Base-by-base conservation (phyloP, 2,113 vertebrate species). In the Camelus bactrianus region DNA sequence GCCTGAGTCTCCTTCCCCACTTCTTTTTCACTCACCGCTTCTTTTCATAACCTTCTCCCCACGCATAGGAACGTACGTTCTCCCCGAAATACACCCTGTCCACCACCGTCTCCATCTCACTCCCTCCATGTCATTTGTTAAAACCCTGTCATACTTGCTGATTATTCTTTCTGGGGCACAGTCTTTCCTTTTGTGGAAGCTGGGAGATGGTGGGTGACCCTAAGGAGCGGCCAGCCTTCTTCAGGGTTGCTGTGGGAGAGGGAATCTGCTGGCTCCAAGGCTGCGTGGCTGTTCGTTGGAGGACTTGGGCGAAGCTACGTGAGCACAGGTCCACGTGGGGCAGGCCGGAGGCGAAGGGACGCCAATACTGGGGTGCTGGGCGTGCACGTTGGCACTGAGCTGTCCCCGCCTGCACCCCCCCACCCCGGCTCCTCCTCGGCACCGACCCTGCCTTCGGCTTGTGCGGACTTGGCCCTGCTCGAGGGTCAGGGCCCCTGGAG, bases 41-140 rank as follows among this genome's bases (percentile, higher is more conserved):
- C 91, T 83, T n/a, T 70, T 46, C 3, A 1, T 54, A 4, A 16
- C 26, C 22, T 69, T 67, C 19, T 82, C 22, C 22, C 50, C 54
- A 20, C 4, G 7, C 24, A 19, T 0, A 8, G 35, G 35, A 52
- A 24, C 11, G 7, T 2, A 11, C 62, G 17, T n/a, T 50, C 5
- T 65, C 0, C 50, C 46, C 35, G 1, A 54, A 3, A 65, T 3
- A 11, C 1, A 32, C 10, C 3, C 35, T 54, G 32, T 24, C 22
- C 0, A 2, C 6, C 48, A 4, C 81, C 50, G 26, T 19, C 30
- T 56, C 46, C 15, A 11, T 35, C 24, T 70, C 62, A 8, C 38
- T 38, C 42, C 42, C 28, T 69, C 14, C 60, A 16, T 0, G 26
- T 26, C 67, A 6, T 32, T 48, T 35, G 28, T 8, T 60, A 64